These are phyloP conservation scores for Tetranychus urticae DNA, from an alignment of 1,140 invertebrate genomes.

Conservation along the genomic window DNA sequence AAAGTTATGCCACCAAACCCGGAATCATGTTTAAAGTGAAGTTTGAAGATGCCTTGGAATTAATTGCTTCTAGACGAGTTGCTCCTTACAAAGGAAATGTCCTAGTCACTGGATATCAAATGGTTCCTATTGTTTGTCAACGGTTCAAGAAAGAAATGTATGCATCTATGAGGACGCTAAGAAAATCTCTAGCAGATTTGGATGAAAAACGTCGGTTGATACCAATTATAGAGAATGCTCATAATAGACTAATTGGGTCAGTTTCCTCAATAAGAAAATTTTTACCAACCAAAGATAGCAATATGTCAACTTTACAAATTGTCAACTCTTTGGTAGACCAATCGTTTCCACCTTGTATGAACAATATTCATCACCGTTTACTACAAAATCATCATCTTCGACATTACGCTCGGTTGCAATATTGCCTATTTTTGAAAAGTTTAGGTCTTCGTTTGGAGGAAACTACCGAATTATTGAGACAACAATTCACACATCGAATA, in stretches of 20 bases:
- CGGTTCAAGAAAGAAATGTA: constrained; percentile 48
- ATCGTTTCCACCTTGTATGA: constrained; percentile 86
- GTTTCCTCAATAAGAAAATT: too few species aligned
- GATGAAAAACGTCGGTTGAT: constrained; percentile 55
- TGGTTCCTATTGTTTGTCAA: constrained; percentile 52
- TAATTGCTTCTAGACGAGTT: constrained; percentile 53
- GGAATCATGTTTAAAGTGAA: not conserved
- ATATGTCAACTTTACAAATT: not conserved
- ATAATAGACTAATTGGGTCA: not conserved
- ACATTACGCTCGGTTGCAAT: constrained; percentile 66
- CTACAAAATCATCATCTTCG: constrained; percentile 57
- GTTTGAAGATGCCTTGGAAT: constrained; percentile 62
- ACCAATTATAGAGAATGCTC: not conserved
- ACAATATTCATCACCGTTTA: constrained; percentile 53
- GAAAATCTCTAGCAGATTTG: constrained; percentile 24
- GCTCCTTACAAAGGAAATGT: constrained; percentile 60
- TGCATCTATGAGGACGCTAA: constrained; percentile 33
- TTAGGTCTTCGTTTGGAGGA: constrained; percentile 44
- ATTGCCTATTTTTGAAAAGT: constrained; percentile 83
- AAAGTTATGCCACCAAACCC: too few species aligned
- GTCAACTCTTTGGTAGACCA: constrained; percentile 36
- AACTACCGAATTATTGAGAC: constrained; percentile 41
- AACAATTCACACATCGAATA: constrained; percentile 66
- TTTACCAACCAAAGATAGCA: not conserved
- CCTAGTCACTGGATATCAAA: constrained; percentile 57